A percentile compares a stretch with the other conserved stretches of the same genome.
These are phyloP conservation scores for Gambusia yucatana DNA, from an alignment of 2,797 vertebrate species.

Conservation along the genomic window DNA sequence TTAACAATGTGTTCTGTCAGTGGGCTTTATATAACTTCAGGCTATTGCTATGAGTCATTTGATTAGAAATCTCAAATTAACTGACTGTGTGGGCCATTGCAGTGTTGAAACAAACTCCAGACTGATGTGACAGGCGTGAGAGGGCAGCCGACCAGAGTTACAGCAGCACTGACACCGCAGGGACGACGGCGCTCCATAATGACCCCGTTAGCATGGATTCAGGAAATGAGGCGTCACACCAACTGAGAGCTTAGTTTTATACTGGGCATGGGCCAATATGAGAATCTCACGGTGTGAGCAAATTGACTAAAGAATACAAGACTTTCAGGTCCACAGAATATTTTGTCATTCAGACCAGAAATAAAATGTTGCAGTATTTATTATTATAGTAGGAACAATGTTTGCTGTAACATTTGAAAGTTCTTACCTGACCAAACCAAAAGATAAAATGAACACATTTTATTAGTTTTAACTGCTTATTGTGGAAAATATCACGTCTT, in stretches of 20 bases:
- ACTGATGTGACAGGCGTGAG: constrained; percentile 10
- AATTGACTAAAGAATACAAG: background rate
- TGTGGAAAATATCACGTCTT: background rate
- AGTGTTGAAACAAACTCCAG: background rate
- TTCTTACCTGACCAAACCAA: background rate
- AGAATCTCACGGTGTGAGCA: background rate
- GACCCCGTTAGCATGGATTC: constrained; percentile 17
- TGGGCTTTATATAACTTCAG: background rate
- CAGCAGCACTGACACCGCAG: constrained; percentile 1
- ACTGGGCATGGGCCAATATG: background rate
- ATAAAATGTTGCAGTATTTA: background rate
- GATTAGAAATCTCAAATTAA: constrained; percentile 3
- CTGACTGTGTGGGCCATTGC: background rate
- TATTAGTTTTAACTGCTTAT: background rate
- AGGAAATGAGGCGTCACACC: constrained; percentile 20
- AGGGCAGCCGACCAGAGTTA: background rate
- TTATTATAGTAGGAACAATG: background rate
- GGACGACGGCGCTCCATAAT: constrained; percentile 8
- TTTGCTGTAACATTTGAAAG: background rate
- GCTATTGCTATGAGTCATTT: background rate
- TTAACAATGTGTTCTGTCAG: constrained; percentile 16
- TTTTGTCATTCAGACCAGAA: background rate
- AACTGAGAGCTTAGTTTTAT: constrained; percentile 8
- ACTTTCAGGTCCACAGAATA: background rate
- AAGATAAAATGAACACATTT: background rate